Conservation (phyloP, 1,140 invertebrate species). For the Belonocnema kinseyi region DNA sequence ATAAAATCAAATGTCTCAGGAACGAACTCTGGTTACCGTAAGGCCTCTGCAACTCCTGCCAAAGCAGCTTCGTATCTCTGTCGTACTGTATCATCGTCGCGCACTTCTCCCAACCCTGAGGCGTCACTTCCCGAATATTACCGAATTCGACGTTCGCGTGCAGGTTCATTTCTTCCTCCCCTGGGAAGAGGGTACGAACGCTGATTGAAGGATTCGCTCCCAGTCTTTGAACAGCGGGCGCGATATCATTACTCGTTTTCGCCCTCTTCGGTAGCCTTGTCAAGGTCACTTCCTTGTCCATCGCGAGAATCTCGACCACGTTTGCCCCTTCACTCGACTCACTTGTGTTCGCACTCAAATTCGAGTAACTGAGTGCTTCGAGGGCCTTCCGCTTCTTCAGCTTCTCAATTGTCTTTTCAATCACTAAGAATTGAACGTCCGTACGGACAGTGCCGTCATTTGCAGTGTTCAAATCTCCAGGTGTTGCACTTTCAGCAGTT, state of each 20-base stretch:
- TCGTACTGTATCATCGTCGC: constrained; percentile 87
- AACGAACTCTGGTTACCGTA: constrained; percentile 91
- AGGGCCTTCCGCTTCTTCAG: constrained; percentile 71
- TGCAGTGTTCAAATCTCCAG: constrained; percentile 7
- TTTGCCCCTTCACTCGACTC: constrained; percentile 42
- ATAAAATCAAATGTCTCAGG: constrained; percentile 84
- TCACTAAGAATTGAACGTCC: constrained; percentile 56
- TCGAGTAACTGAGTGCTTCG: constrained; percentile 47
- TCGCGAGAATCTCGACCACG: constrained; percentile 70
- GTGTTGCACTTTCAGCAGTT: constrained; percentile 34
- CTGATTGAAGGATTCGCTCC: constrained; percentile 87
- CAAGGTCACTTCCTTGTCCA: constrained; percentile 73
- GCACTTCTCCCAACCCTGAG: constrained; percentile 89
- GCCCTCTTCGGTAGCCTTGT: constrained; percentile 70
- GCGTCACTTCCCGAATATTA: constrained; percentile 81
- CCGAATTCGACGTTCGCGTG: constrained; percentile 84
- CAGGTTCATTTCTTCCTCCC: constrained; percentile 86
- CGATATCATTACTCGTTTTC: constrained; percentile 67
- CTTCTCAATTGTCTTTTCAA: constrained; percentile 70
- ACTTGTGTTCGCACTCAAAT: constrained; percentile 32
- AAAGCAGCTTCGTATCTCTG: constrained; percentile 85
- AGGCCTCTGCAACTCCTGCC: constrained; percentile 87
- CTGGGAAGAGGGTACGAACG: constrained; percentile 86
- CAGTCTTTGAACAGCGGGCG: constrained; percentile 74
- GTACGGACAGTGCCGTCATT: constrained; percentile 24